Percentiles rank a stretch among this genome's conserved stretches.
Conservation (phyloP, 2,888 invertebrate species). For the Nysson spinosus region DNA sequence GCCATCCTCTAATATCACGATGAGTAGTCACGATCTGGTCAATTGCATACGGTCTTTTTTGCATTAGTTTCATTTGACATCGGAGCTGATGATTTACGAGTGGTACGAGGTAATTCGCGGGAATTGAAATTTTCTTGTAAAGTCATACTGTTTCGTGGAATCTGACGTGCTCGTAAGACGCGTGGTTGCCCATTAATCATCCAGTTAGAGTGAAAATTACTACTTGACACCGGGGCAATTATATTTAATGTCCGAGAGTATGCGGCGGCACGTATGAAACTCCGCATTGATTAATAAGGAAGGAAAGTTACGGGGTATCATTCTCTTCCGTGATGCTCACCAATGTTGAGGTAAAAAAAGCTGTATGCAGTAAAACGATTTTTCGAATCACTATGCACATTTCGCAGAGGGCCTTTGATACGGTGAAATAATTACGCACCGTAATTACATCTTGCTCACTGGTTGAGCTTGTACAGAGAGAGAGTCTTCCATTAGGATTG, state of each 20-base stretch:
- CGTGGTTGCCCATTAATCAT: conserved; percentile 23
- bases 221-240: conserved; percentile 49
- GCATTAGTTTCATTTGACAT: too few relatives aligned
- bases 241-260: conserved; percentile 29
- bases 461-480: conserved; percentile 6
- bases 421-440: not conserved
- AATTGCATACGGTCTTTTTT: too few relatives aligned
- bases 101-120: too few relatives aligned
- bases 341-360: too few relatives aligned
- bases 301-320: not conserved
- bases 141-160: conserved; percentile 22
- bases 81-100: too few relatives aligned
- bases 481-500: conserved; percentile 26
- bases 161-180: conserved; percentile 8
- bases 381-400: too few relatives aligned
- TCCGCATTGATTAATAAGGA: conserved; percentile 11
- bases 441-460: conserved; percentile 19
- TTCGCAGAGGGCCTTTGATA: not conserved
- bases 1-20: too few relatives aligned
- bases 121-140: too few relatives aligned
- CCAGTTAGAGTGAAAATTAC: conserved; percentile 33
- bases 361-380: too few relatives aligned
- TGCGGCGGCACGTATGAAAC: conserved; percentile 6
- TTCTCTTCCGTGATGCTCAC: too few relatives aligned
- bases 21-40: too few relatives aligned